Base-by-base conservation (phyloP, 2,888 invertebrate species). In the Parasteatoda lunata region DNA sequence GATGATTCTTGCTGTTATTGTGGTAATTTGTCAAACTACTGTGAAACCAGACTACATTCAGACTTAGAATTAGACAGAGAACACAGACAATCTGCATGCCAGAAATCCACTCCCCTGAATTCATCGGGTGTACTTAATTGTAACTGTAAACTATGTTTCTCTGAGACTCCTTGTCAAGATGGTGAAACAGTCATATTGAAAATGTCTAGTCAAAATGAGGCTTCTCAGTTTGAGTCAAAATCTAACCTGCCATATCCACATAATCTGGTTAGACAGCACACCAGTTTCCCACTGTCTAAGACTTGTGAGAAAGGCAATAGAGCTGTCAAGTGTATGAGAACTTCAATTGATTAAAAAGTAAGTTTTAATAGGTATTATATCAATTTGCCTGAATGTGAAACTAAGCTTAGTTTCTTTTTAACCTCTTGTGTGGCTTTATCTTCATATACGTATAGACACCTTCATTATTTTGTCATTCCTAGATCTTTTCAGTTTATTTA, bases 1-100 rank as follows among this genome's bases (percentile, higher is more conserved):
- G 89, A 89, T 66, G 89, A 89, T 51, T 84, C 87, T 0, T 87
- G 89, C 64, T 84, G 77, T 45, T 84, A 78, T 59, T 85, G 79
- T 65, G 76, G 75, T 1, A 54, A 52, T 15, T 65, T 81, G 3
- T 76, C 75, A 5, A 77, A 49, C 49, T 68, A 68, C 11, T 76
- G 76, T 66, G 85, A 71, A 48, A 30, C 47, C 3, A 52, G 66
- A 48, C 66, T 64, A 8, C 48, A 49, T 51, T n/a, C 69, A 49
- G 45, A 70, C 65, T 64, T 64, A 52, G 79, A 75, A 76, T 13
- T n/a, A 3, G 73, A 51, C 11, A 30, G 45, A n/a, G 76, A 73
- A 51, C 48, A 70, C 47, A 30, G n/a, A 15, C 11, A 8, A n/a
- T 54, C 70, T 3, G 49, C 15, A n/a, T 11, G 48, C 30, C 47